Conservation (phyloP, 2,113 vertebrate species). For the Pholis gunnellus region DNA sequence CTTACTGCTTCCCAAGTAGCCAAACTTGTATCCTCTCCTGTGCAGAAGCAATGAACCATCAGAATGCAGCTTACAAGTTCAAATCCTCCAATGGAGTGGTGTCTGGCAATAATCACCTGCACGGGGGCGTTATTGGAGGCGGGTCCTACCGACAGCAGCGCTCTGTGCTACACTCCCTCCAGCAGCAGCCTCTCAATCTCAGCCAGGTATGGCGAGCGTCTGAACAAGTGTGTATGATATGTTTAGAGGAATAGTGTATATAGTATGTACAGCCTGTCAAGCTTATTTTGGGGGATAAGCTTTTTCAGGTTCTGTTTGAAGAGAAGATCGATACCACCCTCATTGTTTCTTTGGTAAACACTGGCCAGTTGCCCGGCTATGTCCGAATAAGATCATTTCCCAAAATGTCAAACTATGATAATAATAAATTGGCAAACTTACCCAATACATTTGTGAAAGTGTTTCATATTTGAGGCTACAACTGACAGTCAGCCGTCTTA, state of each 20-base stretch:
- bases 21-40: conserved; percentile 1
- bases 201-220: conserved; percentile 90
- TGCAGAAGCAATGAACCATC: conserved; percentile 90
- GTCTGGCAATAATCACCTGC: conserved; percentile 91
- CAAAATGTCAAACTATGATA: neutral
- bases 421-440: neutral
- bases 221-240: neutral
- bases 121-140: conserved; percentile 86
- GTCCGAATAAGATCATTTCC: neutral
- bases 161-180: conserved; percentile 92
- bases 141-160: conserved; percentile 93
- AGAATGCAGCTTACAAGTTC: conserved; percentile 93
- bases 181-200: conserved; percentile 99
- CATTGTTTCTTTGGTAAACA: neutral
- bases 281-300: neutral
- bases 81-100: conserved; percentile 92
- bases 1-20: neutral
- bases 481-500: neutral
- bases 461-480: neutral
- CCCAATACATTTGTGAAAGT: neutral
- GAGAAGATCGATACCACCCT: neutral
- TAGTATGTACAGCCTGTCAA: neutral
- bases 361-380: neutral
- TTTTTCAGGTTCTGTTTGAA: neutral
- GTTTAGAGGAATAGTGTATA: neutral